A percentile compares a stretch with the other conserved stretches of the same genome.
These are phyloP conservation scores for Brachypteracias leptosomus DNA, from an alignment of 2,113 vertebrate genomes.

Conservation along the genomic window DNA sequence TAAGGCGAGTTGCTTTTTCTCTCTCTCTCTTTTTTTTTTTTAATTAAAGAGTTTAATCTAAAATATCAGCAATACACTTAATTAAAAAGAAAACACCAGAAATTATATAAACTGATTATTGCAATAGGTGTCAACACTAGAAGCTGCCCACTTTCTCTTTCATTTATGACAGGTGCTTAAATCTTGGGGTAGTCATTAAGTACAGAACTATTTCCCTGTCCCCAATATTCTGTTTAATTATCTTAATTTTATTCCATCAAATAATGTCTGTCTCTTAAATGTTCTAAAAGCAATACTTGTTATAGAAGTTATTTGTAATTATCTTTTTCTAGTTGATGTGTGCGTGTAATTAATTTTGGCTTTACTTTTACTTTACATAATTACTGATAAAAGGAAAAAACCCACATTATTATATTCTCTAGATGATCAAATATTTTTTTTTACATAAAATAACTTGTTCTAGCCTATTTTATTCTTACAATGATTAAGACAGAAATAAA, in stretches of 20 bases:
- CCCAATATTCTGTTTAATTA: not conserved
- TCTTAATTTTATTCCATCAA: not conserved
- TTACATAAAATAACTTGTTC: not conserved
- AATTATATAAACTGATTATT: not conserved
- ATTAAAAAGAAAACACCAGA: not conserved
- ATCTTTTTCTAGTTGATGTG: not conserved
- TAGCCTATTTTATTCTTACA: not conserved
- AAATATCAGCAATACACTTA: not conserved
- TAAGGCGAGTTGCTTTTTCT: conserved; percentile 65
- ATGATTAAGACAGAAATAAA: not conserved
- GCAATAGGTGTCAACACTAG: not conserved
- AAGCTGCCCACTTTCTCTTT: not conserved
- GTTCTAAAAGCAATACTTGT: not conserved
- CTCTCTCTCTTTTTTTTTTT: not conserved
- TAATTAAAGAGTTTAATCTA: not conserved
- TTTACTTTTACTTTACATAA: not conserved
- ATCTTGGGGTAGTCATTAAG: not conserved
- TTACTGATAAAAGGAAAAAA: not conserved
- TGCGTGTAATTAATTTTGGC: not conserved
- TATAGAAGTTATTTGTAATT: not conserved
- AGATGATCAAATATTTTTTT: not conserved
- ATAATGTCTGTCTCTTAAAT: not conserved
- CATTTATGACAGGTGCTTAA: not conserved
- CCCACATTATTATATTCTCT: not conserved
- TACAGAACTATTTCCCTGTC: not conserved